These are phyloP conservation scores for Chouioia cunea DNA, from an alignment of 2,888 invertebrate genomes.

Conservation along the genomic window DNA sequence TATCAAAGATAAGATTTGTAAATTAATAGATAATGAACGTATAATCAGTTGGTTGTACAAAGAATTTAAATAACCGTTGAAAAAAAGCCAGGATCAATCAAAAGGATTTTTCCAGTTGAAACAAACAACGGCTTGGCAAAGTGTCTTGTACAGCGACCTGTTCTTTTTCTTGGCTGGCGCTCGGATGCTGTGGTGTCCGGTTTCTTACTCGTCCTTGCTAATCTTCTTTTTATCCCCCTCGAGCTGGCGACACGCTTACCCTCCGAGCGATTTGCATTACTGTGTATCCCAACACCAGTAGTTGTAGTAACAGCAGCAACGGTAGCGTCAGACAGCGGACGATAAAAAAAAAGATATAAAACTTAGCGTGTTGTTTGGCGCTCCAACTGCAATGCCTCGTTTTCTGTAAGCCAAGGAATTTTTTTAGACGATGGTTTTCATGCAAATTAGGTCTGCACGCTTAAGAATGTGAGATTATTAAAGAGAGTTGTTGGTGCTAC, in stretches of 20 bases:
- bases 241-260: constrained; percentile 49
- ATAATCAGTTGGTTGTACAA: no score
- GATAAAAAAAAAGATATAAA: no score
- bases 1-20: no score
- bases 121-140: not conserved
- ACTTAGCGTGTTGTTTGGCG: not conserved
- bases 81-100: constrained; percentile 28
- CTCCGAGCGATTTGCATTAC: constrained; percentile 47
- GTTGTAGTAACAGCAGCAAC: no score
- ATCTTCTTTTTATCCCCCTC: constrained; percentile 50
- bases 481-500: constrained; percentile 47
- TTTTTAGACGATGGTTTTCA: constrained; percentile 57
- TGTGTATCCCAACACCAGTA: not conserved
- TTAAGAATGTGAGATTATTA: constrained; percentile 61
- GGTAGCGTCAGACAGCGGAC: no score
- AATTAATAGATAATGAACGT: no score
- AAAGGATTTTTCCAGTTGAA: constrained; percentile 31
- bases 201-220: constrained; percentile 43
- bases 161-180: constrained; percentile 41
- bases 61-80: not conserved
- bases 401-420: constrained; percentile 50
- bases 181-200: constrained; percentile 27
- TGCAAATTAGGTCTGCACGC: constrained; percentile 60
- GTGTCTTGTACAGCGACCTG: constrained; percentile 24
- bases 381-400: constrained; percentile 31